Conservation (phyloP, 2,113 vertebrate genomes). For the Nymphicus hollandicus region DNA sequence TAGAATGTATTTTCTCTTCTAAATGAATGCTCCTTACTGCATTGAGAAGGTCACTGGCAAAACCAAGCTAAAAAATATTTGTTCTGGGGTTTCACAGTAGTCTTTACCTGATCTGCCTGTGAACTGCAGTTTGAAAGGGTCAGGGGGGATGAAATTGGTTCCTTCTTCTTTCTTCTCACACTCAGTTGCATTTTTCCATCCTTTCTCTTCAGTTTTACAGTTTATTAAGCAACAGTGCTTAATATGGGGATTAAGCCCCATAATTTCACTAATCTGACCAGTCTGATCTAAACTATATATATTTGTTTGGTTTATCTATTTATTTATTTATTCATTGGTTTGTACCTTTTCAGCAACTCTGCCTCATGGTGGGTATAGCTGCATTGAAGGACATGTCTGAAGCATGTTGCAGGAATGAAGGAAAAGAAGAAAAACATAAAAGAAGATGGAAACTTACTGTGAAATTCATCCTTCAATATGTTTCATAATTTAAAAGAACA, state of each 20-base stretch:
- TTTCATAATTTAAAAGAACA: background rate
- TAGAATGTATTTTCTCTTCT: background rate
- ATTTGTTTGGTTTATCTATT: background rate
- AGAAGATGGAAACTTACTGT: background rate
- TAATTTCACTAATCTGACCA: background rate
- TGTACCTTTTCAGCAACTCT: background rate
- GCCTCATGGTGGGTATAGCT: too few relatives aligned
- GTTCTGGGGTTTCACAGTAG: background rate
- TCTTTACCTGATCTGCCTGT: background rate
- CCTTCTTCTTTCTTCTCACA: background rate
- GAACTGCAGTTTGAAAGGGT: background rate
- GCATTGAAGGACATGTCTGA: background rate
- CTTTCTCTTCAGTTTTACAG: background rate
- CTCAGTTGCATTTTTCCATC: background rate
- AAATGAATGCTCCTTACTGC: background rate
- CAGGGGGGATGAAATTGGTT: accelerated
- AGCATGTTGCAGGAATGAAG: background rate
- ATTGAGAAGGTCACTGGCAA: background rate
- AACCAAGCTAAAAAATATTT: background rate
- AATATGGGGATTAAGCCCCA: background rate
- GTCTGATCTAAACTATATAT: background rate
- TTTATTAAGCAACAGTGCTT: background rate
- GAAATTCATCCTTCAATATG: background rate
- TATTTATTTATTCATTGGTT: background rate
- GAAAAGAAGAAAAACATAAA: background rate